Percentiles rank a stretch among this genome's conserved stretches.
phyloP scores from a whole-genome alignment of 2,888 invertebrate genomes.

The Ophion ellenae region DNA sequence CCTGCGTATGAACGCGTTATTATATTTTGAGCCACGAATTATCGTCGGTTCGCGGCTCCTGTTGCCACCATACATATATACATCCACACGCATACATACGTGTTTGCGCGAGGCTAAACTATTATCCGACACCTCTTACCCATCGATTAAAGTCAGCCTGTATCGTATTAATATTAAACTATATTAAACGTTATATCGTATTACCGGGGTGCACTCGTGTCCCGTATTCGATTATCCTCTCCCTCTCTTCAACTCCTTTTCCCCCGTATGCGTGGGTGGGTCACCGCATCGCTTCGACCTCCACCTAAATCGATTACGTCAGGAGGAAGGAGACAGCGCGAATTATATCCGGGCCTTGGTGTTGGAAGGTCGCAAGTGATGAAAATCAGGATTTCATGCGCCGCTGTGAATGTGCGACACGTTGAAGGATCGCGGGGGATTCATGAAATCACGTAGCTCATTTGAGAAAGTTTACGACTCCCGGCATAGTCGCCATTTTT shows the following conservation, averaged over 20 bases:
- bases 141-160: constrained; percentile 58
- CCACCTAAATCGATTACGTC: constrained; percentile 55
- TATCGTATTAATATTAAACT: constrained; percentile 60
- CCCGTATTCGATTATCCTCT: constrained; percentile 50
- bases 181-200: constrained; percentile 61
- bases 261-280: not conserved
- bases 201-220: constrained; percentile 60
- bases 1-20: not conserved
- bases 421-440: not conserved
- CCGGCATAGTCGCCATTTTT: no score
- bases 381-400: not conserved
- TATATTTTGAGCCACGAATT: constrained; percentile 17
- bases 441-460: not conserved
- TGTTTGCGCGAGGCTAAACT: constrained; percentile 18
- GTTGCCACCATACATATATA: constrained; percentile 4
- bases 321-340: constrained; percentile 14
- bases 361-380: constrained; percentile 10
- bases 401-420: not conserved
- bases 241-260: not conserved
- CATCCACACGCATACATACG: not conserved
- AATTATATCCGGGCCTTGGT: constrained; percentile 23
- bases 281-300: constrained; percentile 54
- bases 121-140: constrained; percentile 15
- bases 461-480: no score
- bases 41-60: constrained; percentile 22